Conservation (phyloP, 2,113 vertebrate species). For the Neoarius graeffei region DNA sequence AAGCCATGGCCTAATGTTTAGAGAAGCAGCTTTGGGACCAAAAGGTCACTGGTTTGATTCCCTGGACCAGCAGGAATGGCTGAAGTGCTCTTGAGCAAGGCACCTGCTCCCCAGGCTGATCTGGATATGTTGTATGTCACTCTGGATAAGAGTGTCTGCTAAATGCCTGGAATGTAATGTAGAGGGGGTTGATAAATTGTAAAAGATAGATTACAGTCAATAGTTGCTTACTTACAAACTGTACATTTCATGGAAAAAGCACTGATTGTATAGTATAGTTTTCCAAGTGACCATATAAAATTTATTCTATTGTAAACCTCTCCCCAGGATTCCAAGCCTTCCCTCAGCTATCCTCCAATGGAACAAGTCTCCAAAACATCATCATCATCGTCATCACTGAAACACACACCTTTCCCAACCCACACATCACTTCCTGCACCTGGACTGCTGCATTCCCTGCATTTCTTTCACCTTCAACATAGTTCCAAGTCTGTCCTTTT, state of each 20-base stretch:
- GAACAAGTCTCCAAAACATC: conserved; percentile 1
- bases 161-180: too few species aligned
- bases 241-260: neutral
- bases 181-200: too few species aligned
- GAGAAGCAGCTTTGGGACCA: too few species aligned
- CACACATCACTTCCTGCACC: conserved; percentile 11
- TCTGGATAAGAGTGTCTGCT: too few species aligned
- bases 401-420: conserved; percentile 2
- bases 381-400: neutral
- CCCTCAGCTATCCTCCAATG: neutral
- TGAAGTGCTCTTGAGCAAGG: too few species aligned
- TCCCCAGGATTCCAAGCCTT: conserved; percentile 16
- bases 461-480: conserved; percentile 31
- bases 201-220: neutral
- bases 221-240: neutral
- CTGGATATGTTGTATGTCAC: too few species aligned
- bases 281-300: conserved; percentile 24
- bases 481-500: conserved; percentile 1
- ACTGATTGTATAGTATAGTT: neutral
- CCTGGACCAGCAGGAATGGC: too few species aligned
- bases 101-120: too few species aligned
- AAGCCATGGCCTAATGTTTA: too few species aligned
- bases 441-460: neutral
- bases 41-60: too few species aligned
- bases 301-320: conserved; percentile 33